These are phyloP conservation scores for Anhinga rufa DNA, from an alignment of 2,113 vertebrate genomes.

Conservation along the genomic window DNA sequence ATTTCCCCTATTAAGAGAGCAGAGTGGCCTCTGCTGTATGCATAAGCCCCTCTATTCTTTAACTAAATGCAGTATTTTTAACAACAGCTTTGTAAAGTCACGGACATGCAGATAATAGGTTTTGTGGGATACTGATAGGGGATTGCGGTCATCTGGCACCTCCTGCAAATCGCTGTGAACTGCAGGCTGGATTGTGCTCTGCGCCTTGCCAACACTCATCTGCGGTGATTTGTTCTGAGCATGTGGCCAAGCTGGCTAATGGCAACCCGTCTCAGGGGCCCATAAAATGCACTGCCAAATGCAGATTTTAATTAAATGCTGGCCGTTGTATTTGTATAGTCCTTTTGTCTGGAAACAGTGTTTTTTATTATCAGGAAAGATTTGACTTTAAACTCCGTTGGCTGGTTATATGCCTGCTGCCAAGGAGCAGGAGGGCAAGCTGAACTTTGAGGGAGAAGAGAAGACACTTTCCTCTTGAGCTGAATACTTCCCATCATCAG, in stretches of 20 bases:
- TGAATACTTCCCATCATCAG: neutral
- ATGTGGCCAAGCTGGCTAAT: neutral
- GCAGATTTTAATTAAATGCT: constrained; percentile 18
- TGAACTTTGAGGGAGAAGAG: neutral
- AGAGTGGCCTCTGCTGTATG: neutral
- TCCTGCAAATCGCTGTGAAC: neutral
- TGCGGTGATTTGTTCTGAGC: neutral
- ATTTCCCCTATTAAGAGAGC: neutral
- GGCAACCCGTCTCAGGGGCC: neutral
- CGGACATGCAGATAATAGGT: neutral
- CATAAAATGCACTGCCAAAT: neutral
- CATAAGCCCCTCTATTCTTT: neutral
- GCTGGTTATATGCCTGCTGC: neutral
- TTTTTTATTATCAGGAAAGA: neutral
- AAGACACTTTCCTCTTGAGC: neutral
- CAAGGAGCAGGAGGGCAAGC: neutral
- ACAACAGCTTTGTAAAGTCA: neutral
- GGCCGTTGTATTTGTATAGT: neutral
- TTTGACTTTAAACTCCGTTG: neutral
- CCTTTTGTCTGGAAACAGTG: neutral
- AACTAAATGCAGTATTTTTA: neutral
- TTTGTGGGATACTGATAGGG: neutral
- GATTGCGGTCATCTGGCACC: neutral
- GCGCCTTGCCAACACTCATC: neutral
- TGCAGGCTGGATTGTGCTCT: neutral